Evolutionary conservation across 2,113 vertebrate species (phyloP), one percentile per base, ranked within the genome.

Genomic region (Nycticebus coucang): DNA sequence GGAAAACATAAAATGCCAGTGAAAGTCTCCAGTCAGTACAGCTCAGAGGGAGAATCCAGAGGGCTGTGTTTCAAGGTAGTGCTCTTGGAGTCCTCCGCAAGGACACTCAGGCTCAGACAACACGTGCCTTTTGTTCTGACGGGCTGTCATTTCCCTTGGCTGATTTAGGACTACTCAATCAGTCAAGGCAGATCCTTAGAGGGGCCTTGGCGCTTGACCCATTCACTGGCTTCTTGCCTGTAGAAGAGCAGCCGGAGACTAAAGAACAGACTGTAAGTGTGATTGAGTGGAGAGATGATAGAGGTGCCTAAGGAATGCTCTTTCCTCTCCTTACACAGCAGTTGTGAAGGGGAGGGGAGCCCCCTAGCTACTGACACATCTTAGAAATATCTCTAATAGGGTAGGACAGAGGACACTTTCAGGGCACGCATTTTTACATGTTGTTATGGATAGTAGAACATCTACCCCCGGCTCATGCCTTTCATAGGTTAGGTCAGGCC

Each of bases 221-320:
- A 69, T 59, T 96, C 95, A 35, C 21, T 97, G 94, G 93, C 89
- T 90, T 82, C 74, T 89, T 2, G 84, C 92, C 93, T 93, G 84
- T 53, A 41, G 89, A 22, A 93, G 60, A 30, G 93, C 92, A 91
- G 94, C 93, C 95, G 96, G 71, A 93, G 86, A 93, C 57, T 50
- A 85, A 84, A 90, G 83, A 87, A 94, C 50, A 89, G 66, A 45
- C 91, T 95, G 89, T 79, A 96, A 96, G 83, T 95, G 82, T 95
- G 87, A 91, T 82, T 91, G 89, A 96, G 64, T 77, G 79, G 83
- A 71, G 2, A 81, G 89, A 95, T 96, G 84, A 89, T 53, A 94
- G 87, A 96, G 80, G 92, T 91, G 89, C 87, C 87, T 92, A 89
- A 87, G 33, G 66, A 91, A 74, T 75, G 79, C 83, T 30, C 50